Evolutionary conservation across 2,113 vertebrate species (phyloP).

Genomic region (Anoura caudifer): DNA sequence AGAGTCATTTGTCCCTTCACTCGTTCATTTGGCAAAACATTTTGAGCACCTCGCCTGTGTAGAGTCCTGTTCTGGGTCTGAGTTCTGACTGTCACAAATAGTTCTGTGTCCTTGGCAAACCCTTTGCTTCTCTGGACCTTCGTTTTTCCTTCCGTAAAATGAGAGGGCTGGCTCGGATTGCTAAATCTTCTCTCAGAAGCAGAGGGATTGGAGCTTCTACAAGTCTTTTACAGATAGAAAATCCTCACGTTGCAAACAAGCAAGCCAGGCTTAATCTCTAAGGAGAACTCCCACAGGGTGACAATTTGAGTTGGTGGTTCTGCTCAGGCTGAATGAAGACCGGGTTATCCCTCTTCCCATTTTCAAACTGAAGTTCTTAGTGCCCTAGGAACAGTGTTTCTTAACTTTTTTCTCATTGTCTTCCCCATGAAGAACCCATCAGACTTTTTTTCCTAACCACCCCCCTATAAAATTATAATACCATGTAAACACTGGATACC

Average conservation of each 20-base stretch:
- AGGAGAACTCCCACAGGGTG: constrained; percentile 72
- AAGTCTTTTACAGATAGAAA: background rate
- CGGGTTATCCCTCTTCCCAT: background rate
- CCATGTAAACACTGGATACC: background rate
- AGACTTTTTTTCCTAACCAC: background rate
- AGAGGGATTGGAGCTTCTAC: background rate
- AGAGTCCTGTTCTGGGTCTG: background rate
- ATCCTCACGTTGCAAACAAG: constrained; percentile 44
- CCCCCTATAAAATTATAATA: background rate
- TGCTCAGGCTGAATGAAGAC: constrained; percentile 61
- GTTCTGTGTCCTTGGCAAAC: background rate
- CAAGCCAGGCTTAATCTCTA: constrained; percentile 70
- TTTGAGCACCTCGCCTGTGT: accelerated
- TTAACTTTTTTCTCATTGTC: background rate
- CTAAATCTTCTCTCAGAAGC: background rate
- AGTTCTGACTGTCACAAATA: background rate
- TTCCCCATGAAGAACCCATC: background rate
- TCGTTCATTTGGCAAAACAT: background rate
- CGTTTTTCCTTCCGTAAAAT: background rate
- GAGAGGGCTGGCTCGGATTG: background rate
- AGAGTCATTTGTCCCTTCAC: background rate
- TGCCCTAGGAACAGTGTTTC: background rate
- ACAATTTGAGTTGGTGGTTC: constrained; percentile 69
- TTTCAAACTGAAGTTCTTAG: constrained; percentile 9
- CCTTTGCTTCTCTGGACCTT: background rate